Evolutionary conservation across 1,140 invertebrate genomes (phyloP), one percentile per base, ranked within the genome.

Genomic region (Bombus pyrosoma): DNA sequence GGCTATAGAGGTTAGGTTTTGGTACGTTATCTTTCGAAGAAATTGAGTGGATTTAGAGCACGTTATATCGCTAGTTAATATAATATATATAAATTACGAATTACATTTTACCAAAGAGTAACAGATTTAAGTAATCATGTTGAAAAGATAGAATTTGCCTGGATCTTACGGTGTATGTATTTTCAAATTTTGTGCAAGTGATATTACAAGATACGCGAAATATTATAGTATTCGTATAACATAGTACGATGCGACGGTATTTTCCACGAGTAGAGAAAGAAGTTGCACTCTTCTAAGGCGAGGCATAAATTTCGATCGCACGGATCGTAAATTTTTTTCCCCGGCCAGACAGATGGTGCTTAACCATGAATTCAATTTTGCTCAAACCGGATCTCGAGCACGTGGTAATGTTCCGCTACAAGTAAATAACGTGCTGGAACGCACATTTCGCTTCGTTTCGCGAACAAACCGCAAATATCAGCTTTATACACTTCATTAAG

Each of bases 301-400:
- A 32, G 32, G 3, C 22, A 74, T 81, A 43, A 81, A 76, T 78
- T 84, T 71, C 62, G n/a, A 57, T 57, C 25, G n/a, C 74, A 34
- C 6, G 68, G 53, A 59, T 37, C 74, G 25, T 53, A 82, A 47
- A 68, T 86, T 89, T 86, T 76, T 89, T 89, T 32, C 22, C 18
- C 47, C 28, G 80, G 59, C 75, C 68, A 81, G 66, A 81, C 87
- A 86, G 84, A 89, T 89, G 84, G 84, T 86, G 76, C 34, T 71
- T 80, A 80, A 72, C 39, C 68, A 37, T n/a, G 64, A 78, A 89
- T 83, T 85, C 76, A 89, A 66, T 89, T 89, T 66, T 53, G 59
- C 77, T 43, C 76, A 83, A 89, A 89, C 88, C 87, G 88, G 88
- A 86, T 89, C 57, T 71, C 77, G 76, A 79, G 66, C 88, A 89